Percentiles rank a stretch among this genome's conserved stretches.
Conservation (phyloP, 2,888 invertebrate species). For the Caenorhabditis sinica region DNA sequence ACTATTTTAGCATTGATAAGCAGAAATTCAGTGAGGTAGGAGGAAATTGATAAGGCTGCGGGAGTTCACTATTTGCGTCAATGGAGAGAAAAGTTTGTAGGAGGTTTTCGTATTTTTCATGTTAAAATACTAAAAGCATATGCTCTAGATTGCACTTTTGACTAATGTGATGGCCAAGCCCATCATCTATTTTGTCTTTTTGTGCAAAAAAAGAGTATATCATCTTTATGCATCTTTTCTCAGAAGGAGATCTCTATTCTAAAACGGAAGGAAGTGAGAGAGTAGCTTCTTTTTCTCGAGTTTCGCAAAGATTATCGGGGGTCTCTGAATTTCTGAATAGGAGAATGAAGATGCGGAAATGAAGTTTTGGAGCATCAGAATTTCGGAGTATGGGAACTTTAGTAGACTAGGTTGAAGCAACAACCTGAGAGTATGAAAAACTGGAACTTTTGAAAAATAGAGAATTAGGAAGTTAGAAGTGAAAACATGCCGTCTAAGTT, state of each 20-base stretch:
- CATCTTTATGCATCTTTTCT: constrained; percentile 1
- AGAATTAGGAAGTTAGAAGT: too few relatives aligned
- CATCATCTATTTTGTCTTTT: too few relatives aligned
- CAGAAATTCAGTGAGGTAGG: constrained; percentile 26
- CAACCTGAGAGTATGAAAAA: too few relatives aligned
- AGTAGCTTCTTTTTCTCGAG: constrained; percentile 15
- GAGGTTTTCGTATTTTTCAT: neutral
- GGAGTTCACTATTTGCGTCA: constrained; percentile 27
- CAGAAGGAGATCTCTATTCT: neutral
- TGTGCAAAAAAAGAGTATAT: neutral
- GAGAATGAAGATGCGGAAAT: neutral
- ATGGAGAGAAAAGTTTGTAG: constrained; percentile 4
- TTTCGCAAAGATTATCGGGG: constrained; percentile 20
- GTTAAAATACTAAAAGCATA: neutral
- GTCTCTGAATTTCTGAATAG: neutral
- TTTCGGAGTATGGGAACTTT: neutral
- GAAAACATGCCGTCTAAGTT: too few relatives aligned
- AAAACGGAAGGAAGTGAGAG: constrained; percentile 33
- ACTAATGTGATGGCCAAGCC: neutral
- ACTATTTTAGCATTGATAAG: neutral
- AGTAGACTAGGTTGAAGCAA: too few relatives aligned
- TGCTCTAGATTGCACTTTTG: neutral
- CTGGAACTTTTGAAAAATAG: too few relatives aligned
- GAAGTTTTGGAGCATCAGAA: neutral
- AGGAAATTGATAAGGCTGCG: neutral